Percentiles rank a stretch among this genome's conserved stretches.
Evolutionary conservation across 1,140 invertebrate species (phyloP).

Genomic region (Hirudo medicinalis): DNA sequence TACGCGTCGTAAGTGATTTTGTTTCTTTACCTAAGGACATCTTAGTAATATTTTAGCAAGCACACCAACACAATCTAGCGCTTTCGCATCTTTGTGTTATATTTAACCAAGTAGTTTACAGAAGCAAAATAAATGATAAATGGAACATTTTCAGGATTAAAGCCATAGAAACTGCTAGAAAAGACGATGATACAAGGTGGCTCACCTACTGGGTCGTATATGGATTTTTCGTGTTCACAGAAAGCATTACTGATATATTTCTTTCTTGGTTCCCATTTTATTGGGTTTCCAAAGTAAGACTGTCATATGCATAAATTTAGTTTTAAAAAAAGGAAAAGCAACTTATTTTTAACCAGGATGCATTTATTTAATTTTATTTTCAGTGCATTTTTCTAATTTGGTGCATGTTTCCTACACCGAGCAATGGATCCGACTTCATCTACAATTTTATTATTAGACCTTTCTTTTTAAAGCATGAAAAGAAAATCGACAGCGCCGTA

Average conservation of each 20-base stretch:
- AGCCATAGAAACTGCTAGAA: conserved; percentile 49
- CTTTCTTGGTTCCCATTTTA: conserved; percentile 90
- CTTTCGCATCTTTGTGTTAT: neutral
- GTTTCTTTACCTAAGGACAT: neutral
- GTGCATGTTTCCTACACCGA: conserved; percentile 81
- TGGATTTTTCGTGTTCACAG: conserved; percentile 74
- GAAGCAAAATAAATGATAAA: no score
- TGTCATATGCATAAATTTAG: neutral
- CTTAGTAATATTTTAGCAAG: no score
- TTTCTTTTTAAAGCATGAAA: conserved; percentile 72
- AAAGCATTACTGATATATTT: conserved; percentile 78
- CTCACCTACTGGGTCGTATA: conserved; percentile 96
- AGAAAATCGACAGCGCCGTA: conserved; percentile 40
- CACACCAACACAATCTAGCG: no score
- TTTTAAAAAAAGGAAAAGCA: no score
- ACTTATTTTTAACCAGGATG: no score
- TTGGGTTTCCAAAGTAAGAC: conserved; percentile 80
- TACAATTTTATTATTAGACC: conserved; percentile 73
- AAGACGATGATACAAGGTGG: conserved; percentile 87
- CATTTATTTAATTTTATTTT: conserved; percentile 29
- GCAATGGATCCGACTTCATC: conserved; percentile 76
- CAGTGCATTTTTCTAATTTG: conserved; percentile 85
- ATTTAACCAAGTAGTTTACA: neutral
- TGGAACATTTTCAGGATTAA: conserved; percentile 38
- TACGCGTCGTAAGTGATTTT: conserved; percentile 52